Evolutionary conservation across 2,113 vertebrate genomes (phyloP).

Genomic region (Eulacestoma nigropectus): DNA sequence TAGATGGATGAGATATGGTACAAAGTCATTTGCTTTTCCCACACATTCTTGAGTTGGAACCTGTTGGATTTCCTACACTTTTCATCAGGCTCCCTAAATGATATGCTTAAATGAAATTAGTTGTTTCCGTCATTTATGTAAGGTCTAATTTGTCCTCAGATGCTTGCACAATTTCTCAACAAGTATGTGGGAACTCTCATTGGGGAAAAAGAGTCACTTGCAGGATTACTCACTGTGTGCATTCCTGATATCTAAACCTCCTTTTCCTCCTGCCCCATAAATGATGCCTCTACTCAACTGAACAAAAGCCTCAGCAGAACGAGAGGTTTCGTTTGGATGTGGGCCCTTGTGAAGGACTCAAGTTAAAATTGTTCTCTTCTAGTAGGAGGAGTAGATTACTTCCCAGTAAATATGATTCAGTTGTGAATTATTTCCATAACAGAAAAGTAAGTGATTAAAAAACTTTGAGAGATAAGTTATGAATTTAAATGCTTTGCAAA

Average conservation of each 20-base stretch:
- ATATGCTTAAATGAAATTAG: background rate
- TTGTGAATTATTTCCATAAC: slow-evolving; percentile 21
- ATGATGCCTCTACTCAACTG: background rate
- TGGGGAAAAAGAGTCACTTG: background rate
- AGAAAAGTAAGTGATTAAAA: slow-evolving; percentile 41
- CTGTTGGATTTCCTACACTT: background rate
- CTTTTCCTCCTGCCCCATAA: background rate
- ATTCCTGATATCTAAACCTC: background rate
- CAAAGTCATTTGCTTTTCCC: background rate
- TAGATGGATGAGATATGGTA: background rate
- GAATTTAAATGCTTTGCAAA: slow-evolving; percentile 36
- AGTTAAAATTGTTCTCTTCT: background rate
- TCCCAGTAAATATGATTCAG: background rate
- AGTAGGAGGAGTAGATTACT: background rate
- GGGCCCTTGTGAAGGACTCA: background rate
- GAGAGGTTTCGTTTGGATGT: background rate
- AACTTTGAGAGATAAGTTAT: background rate
- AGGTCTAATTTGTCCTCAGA: background rate
- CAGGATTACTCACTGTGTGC: background rate
- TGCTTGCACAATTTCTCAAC: background rate
- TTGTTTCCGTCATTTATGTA: background rate
- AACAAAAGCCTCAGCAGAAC: background rate
- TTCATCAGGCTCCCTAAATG: background rate
- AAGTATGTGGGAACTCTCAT: background rate
- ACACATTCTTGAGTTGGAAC: background rate